Evolutionary conservation across 2,113 vertebrate genomes (phyloP), one percentile per base, ranked within the genome.

Genomic region (Ochotona curzoniae): DNA sequence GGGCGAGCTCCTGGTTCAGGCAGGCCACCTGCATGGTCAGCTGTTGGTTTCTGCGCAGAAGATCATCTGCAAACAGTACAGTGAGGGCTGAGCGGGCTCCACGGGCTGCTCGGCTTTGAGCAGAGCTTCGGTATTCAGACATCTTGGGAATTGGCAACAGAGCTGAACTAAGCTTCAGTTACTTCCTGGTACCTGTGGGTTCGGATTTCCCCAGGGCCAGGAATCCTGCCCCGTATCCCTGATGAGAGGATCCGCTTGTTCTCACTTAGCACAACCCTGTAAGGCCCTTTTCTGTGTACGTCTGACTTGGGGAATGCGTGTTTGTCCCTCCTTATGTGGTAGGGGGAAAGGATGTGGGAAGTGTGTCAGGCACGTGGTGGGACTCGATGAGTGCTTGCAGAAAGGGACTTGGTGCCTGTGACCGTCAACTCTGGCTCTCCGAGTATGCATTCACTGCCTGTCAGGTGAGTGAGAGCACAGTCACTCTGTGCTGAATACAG

Each of bases 1-100:
- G 97, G 57, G 96, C 93, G 57, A 98, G 96, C 71, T 98, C 98
- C 76, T 98, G 97, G 74, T 96, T 97, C 78, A 98, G 81, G 83
- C 83, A 95, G 88, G 96, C 93, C 44, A 97, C 96, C 74, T 98
- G 97, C 35, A 95, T 86, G 47, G 91, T 97, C 75, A 98, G 83
- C 83, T 97, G 96, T 60, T 97, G 96, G 67, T 96, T 97, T 85
- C 96, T 97, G 79, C 76, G 85, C 54, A 96, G 95, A 95, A 97
- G 94, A 57, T 97, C 97, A 80, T 97, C 97, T 98, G 74, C 66
- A 97, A 92, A 92, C 78, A 23, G 78, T 14, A 94, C 10, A 84
- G 64, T 38, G 49, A 74, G 47, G 20, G 61, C 3, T 95, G 92
- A 96, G 74, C 60, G 95, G 54, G 90, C 83, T 85, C 64, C 71